Conservation (phyloP, 2,888 invertebrate species). For the Dryobotodes eremita region DNA sequence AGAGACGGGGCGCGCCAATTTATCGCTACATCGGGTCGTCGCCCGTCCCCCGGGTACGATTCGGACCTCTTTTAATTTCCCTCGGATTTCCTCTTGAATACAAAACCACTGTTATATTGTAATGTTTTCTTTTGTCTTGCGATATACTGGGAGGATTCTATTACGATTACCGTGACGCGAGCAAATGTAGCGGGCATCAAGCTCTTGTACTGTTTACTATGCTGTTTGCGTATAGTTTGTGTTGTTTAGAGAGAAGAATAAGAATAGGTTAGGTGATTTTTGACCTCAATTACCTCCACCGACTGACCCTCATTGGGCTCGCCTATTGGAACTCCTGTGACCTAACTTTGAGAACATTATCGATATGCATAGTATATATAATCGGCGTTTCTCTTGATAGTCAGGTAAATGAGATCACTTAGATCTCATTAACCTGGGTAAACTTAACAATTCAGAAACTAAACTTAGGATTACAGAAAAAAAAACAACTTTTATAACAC, state of each 20-base stretch:
- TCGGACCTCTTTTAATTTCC: slow-evolving; percentile 74
- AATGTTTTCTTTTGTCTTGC: slow-evolving; percentile 64
- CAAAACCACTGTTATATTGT: slow-evolving; percentile 69
- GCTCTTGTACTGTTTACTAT: background rate
- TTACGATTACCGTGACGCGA: slow-evolving; percentile 29
- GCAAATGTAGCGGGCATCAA: background rate
- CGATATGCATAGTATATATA: too few relatives aligned
- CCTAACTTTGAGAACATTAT: background rate
- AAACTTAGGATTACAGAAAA: background rate
- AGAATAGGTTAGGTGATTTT: background rate
- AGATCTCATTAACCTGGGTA: background rate
- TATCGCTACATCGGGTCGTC: slow-evolving; percentile 74
- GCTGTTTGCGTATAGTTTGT: background rate
- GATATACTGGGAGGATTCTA: slow-evolving; percentile 43
- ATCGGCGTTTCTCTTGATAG: too few relatives aligned
- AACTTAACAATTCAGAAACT: background rate
- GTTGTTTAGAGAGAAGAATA: background rate
- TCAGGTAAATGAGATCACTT: too few relatives aligned
- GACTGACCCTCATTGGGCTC: background rate
- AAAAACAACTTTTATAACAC: background rate
- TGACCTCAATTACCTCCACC: too few relatives aligned
- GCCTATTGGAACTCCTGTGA: background rate
- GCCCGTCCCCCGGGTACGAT: slow-evolving; percentile 69
- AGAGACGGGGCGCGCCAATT: slow-evolving; percentile 65
- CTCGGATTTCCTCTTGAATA: slow-evolving; percentile 69